Base-by-base conservation (phyloP, 2,113 vertebrate species). In the Eclectus roratus region DNA sequence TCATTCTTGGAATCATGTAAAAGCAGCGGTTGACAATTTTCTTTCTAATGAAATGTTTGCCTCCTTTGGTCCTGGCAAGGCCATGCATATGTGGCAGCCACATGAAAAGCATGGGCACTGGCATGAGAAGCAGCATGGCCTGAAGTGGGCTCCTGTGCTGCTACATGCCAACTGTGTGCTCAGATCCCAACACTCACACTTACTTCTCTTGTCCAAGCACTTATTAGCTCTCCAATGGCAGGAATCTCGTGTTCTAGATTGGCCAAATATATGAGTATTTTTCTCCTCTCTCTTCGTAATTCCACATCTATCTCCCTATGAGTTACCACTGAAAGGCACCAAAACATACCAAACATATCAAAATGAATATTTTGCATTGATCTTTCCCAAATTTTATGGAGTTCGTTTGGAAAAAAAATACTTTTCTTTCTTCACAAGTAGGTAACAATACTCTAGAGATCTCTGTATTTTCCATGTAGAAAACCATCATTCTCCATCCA, bases 21-120 rank as follows among this genome's bases (percentile, higher is more conserved):
- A 96, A 89, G 80, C 39, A 33, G 87, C 5, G 58, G 58, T 2
- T 58, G 71, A 70, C 81, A 68, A 73, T 91, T 92, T 94, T 93
- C 82, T 93, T 70, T 37, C 85, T 85, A 96, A 94, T 90, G 69
- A 88, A 19, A 41, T 44, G 52, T 93, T 89, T 96, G 85, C 81
- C 76, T 93, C 65, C 82, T 61, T 83, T 5, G 0, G 85, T 18
- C 80, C 91, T 96, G 90, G 91, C 93, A 81, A 31, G 68, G 81
- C 82, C 6, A 0, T 15, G 74, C 39, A 93, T 80, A 94, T 85
- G 85, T 94, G 97, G 95, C 90, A 95, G 81, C 93, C 95, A 97
- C 94, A 94, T 96, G 91, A 97, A 70, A 91, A 61, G 70, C 71
- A 17, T 8, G 88, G 91, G 72, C 94, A 94, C 69, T 58, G 29